Evolutionary conservation across 2,888 invertebrate genomes (phyloP), one percentile per base, ranked within the genome.

Genomic region (Coelogynopora nodosa): DNA sequence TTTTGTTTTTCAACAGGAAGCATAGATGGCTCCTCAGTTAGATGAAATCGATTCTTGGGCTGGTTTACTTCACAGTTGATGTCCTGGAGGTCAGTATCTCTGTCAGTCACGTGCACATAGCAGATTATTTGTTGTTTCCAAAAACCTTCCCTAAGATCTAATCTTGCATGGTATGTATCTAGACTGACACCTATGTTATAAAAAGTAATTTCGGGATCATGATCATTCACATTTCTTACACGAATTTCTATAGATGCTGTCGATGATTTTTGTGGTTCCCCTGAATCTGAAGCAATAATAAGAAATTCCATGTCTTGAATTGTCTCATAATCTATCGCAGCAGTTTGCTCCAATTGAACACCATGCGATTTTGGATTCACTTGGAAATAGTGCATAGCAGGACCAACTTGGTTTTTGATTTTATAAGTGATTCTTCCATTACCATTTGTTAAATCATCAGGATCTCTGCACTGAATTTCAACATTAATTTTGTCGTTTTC

Each of bases 401-500:
- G 30, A 31, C 84, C 49, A 27, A 49, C 31, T n/a, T 30, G 31
- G 5, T 27, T 1, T 1, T 27, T 67, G 31, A 84, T 31, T 27
- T 84, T 84, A 31, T 31, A 31, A 2, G 86, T n/a, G n/a, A 86
- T 30, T n/a, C 82, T 86, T 10, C 31, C 84, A 84, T 86, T 86
- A 30, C 30, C 30, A 87, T 74, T 74, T n/a, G n/a, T n/a, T n/a
- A n/a, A n/a, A 0, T n/a, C 49, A 23, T 86, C 86, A 30, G 83
- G 29, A 29, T 86, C 86, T 23, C n/a, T 2, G 10, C 28, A 82
- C 5, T 2, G 28, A 26, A 86, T 26, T n/a, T 85, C 84, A 28
- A 30, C 2, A n/a, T 81, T 84, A 5, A 2, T 30, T 2, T 30
- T 85, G 23, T 31, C 86, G 29, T 86, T 86, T 30, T 86, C 86